These are phyloP conservation scores for Beroe ovata DNA, from an alignment of 37 sponge, comb jelly and placozoan species.

Conservation along the genomic window DNA sequence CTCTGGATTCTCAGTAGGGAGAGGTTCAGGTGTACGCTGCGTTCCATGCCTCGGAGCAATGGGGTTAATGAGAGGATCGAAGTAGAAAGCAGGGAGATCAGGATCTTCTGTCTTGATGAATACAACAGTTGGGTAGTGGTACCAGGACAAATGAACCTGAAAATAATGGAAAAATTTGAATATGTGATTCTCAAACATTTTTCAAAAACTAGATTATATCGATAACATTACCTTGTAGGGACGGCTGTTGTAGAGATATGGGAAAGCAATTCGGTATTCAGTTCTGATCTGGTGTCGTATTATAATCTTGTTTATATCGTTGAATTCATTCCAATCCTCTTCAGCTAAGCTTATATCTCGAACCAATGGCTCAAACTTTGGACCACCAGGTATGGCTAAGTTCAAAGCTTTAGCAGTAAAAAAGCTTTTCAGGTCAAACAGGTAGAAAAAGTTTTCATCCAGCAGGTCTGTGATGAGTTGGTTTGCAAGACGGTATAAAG, in stretches of 20 bases:
- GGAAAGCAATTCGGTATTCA: constrained; percentile 98
- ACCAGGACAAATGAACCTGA: constrained; percentile 98
- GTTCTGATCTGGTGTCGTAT: constrained; percentile 95
- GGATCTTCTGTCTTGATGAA: constrained; percentile 99
- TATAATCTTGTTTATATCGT: constrained; percentile 99
- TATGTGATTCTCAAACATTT: not conserved
- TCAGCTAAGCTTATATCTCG: constrained; percentile 81
- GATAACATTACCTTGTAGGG: constrained; percentile 70
- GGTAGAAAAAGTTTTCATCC: constrained; percentile 95
- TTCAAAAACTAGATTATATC: not conserved
- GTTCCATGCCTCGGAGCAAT: constrained; percentile 86
- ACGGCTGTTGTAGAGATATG: constrained; percentile 95
- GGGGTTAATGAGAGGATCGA: constrained; percentile 97
- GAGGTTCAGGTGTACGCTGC: constrained; percentile 65
- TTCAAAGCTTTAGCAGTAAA: constrained; percentile 99
- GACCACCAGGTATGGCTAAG: constrained; percentile 98
- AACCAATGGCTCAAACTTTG: constrained; percentile 98
- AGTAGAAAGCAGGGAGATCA: constrained; percentile 99
- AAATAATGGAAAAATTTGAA: no score
- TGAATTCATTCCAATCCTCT: constrained; percentile 99
- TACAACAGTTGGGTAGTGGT: constrained; percentile 94
- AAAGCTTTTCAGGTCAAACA: constrained; percentile 98
- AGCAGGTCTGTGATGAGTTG: constrained; percentile 97
- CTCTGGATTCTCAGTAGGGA: constrained; percentile 72
- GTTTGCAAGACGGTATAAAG: constrained; percentile 97